These are phyloP conservation scores for Octonoba sinensis DNA, from an alignment of 2,888 invertebrate species.

Conservation along the genomic window DNA sequence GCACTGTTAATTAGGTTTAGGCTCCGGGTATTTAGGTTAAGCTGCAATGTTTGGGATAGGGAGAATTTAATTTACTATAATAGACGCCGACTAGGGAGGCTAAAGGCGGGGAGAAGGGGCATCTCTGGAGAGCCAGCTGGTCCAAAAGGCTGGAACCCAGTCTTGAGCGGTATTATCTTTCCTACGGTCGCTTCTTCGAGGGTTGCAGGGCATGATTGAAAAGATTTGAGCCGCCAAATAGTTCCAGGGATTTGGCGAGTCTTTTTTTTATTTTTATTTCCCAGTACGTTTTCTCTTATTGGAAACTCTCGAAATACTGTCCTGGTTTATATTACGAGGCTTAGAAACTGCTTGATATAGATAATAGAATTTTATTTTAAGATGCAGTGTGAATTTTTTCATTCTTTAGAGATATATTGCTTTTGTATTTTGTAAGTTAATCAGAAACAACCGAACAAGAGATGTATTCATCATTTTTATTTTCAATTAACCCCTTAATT, in stretches of 20 bases:
- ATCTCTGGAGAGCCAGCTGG: constrained; percentile 55
- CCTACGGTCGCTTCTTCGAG: constrained; percentile 52
- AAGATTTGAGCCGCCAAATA: constrained; percentile 30
- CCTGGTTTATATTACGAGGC: no score
- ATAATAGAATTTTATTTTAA: no score
- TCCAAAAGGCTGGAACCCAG: constrained; percentile 61
- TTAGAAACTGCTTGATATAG: no score
- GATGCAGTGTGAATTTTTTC: no score
- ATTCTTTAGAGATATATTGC: no score
- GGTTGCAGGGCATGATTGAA: constrained; percentile 11
- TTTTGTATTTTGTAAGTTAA: no score
- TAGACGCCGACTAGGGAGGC: constrained; percentile 36
- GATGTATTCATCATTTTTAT: no score
- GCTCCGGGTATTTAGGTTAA: constrained; percentile 59
- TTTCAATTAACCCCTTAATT: no score
- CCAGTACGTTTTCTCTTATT: neutral
- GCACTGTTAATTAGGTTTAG: constrained; percentile 62
- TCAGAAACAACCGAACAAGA: no score
- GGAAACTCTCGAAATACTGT: no score
- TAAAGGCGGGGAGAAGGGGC: constrained; percentile 16
- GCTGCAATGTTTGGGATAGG: constrained; percentile 48
- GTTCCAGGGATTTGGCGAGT: constrained; percentile 2
- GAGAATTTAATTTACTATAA: constrained; percentile 65
- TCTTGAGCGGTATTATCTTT: constrained; percentile 63
- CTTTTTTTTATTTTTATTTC: neutral